Base-by-base conservation (phyloP, 2,888 invertebrate species). In the Aleiodes alternator region DNA sequence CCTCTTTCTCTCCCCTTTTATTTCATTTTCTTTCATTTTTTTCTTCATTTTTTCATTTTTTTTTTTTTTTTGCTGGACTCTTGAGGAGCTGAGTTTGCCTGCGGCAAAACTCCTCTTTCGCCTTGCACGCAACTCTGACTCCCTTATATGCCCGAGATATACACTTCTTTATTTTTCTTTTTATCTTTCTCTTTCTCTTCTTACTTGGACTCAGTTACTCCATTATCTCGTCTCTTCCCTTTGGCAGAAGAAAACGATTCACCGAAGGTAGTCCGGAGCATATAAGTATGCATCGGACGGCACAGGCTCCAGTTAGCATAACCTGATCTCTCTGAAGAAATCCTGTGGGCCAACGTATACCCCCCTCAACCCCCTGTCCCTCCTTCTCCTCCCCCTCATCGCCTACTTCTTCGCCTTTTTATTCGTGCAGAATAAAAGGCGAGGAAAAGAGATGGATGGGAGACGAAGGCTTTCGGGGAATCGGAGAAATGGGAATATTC, bases 231-330 rank as follows among this genome's bases (percentile, higher is more conserved):
- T 50, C 66, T 75, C 57, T 75, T 66, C 12, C 59, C 71, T 71
- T 68, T 66, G 68, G 68, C 61, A 64, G 53, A 38, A 69, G 55
- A 57, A 38, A 64, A 71, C 71, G 61, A 72, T 75, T 75, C 64
- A 64, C 56, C 51, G 66, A 72, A 72, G 76, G 76, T 59, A 72
- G 76, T 64, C 76, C 78, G 69, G 78, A 57, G 76, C 80, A 80
- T 81, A 82, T 81, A 82, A 82, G 82, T 82, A 82, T 79, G 82
- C 80, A 81, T 80, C 79, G 81, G 82, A 82, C 79, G 84, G 81
- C 79, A 51, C 51, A 56, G 82, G 84, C 82, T 81, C 84, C 87
- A 85, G 87, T 87, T 87, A 87, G 87, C 87, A 87, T 87, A 87
- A 87, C 87, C 87, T 87, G 87, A 86, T 87, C 84, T 82, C 81